phyloP scores from a whole-genome alignment of 2,888 invertebrate species.

The Empis stercorea region DNA sequence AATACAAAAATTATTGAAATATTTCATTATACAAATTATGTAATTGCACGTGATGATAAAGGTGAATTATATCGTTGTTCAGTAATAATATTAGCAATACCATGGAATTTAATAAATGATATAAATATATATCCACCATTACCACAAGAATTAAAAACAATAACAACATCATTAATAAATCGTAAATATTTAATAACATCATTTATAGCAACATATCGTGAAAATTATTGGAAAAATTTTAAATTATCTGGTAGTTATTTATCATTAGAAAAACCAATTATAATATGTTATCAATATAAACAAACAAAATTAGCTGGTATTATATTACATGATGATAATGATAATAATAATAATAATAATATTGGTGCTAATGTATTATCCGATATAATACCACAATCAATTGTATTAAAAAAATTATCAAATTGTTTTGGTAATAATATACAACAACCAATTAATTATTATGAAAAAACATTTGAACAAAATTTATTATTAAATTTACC shows the following conservation, averaged over 20 bases:
- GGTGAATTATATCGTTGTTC: constrained; percentile 18
- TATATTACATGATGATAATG: constrained; percentile 24
- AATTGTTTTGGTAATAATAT: constrained; percentile 25
- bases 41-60: constrained; percentile 19
- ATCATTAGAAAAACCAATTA: constrained; percentile 18
- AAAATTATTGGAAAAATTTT: constrained; percentile 22
- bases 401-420: constrained; percentile 19
- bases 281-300: constrained; percentile 22
- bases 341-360: constrained; percentile 13
- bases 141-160: constrained; percentile 17
- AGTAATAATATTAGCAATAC: constrained; percentile 27
- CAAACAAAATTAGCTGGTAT: constrained; percentile 19
- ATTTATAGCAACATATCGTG: constrained; percentile 22
- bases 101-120: constrained; percentile 22
- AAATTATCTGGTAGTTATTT: constrained; percentile 26
- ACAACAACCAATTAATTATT: constrained; percentile 18
- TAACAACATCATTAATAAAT: constrained; percentile 8
- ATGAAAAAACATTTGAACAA: constrained; percentile 19
- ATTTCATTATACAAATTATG: constrained; percentile 23
- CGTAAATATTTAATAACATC: constrained; percentile 18
- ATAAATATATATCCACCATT: constrained; percentile 23
- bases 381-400: constrained; percentile 11
- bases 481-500: constrained; percentile 18
- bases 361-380: neutral
- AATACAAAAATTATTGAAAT: constrained; percentile 18